Evolutionary conservation across 2,113 vertebrate species (phyloP).

Genomic region (Scomber colias): DNA sequence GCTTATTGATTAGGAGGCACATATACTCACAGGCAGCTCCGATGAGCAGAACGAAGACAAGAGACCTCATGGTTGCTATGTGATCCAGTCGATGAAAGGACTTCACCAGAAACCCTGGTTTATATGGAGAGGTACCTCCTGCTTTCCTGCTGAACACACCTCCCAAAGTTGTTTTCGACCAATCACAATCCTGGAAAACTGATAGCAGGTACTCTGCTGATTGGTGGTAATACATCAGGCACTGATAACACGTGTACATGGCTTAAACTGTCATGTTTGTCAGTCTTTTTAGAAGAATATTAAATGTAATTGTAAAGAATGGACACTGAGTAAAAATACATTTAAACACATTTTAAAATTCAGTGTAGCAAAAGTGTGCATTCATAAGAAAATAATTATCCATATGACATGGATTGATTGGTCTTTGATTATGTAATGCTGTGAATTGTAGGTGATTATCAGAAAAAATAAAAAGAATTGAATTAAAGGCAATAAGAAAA

Average conservation of each 20-base stretch:
- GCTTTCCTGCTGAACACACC: constrained; percentile 17
- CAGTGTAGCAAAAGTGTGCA: background rate
- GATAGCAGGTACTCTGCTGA: background rate
- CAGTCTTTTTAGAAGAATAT: background rate
- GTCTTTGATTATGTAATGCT: too few relatives aligned
- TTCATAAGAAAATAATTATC: background rate
- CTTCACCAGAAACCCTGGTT: constrained; percentile 28
- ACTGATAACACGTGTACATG: too few relatives aligned
- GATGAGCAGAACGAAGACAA: constrained; percentile 80
- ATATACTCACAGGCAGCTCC: constrained; percentile 77
- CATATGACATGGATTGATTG: background rate
- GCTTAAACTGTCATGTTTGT: background rate
- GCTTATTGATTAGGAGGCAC: too few relatives aligned
- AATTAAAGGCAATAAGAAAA: too few relatives aligned
- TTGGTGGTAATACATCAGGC: background rate
- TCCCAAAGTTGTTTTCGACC: background rate
- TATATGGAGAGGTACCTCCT: constrained; percentile 20
- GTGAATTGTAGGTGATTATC: too few relatives aligned
- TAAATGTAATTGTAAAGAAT: background rate
- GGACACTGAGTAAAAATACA: background rate
- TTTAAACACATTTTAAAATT: background rate
- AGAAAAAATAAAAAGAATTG: too few relatives aligned
- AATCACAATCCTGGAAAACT: constrained; percentile 22
- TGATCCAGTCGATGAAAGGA: constrained; percentile 52
- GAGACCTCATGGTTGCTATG: constrained; percentile 78